Evolutionary conservation across 2,797 vertebrate species (phyloP).

Genomic region (Gadopsis marmoratus): DNA sequence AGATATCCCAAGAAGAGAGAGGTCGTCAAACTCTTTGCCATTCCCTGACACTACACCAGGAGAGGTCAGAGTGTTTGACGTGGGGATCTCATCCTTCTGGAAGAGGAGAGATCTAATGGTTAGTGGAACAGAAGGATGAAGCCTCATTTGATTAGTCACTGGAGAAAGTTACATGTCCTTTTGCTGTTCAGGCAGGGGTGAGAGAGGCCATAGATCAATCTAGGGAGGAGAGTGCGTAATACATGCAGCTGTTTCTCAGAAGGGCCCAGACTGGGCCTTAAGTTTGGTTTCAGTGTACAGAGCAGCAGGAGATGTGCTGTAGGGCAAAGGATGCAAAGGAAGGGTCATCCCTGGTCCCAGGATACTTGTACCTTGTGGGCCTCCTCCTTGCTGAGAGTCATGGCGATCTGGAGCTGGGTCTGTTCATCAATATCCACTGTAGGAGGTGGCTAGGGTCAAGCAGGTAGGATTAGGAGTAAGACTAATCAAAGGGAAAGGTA

Average conservation of each 20-base stretch:
- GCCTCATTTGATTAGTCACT: slow-evolving; percentile 54
- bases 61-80: slow-evolving; percentile 30
- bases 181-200: slow-evolving; percentile 42
- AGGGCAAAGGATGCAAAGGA: slow-evolving; percentile 44
- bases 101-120: slow-evolving; percentile 58
- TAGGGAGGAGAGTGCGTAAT: slow-evolving; percentile 39
- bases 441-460: slow-evolving; percentile 71
- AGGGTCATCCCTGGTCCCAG: slow-evolving; percentile 36
- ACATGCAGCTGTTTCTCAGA: slow-evolving; percentile 62
- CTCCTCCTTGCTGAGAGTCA: slow-evolving; percentile 86
- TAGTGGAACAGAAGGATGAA: slow-evolving; percentile 68
- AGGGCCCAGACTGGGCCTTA: slow-evolving; percentile 14
- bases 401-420: slow-evolving; percentile 94
- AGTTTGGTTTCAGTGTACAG: slow-evolving; percentile 49
- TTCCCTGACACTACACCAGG: slow-evolving; percentile 44
- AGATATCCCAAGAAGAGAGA: slow-evolving; percentile 37
- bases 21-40: slow-evolving; percentile 21
- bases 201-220: slow-evolving; percentile 32
- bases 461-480: slow-evolving; percentile 55
- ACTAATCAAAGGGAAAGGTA: slow-evolving; percentile 47
- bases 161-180: slow-evolving; percentile 43
- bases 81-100: slow-evolving; percentile 33
- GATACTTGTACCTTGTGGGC: slow-evolving; percentile 81
- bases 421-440: slow-evolving; percentile 92
- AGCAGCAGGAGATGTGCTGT: slow-evolving; percentile 38